Conservation (phyloP, 2,113 vertebrate species). For the Phyllostomus discolor region DNA sequence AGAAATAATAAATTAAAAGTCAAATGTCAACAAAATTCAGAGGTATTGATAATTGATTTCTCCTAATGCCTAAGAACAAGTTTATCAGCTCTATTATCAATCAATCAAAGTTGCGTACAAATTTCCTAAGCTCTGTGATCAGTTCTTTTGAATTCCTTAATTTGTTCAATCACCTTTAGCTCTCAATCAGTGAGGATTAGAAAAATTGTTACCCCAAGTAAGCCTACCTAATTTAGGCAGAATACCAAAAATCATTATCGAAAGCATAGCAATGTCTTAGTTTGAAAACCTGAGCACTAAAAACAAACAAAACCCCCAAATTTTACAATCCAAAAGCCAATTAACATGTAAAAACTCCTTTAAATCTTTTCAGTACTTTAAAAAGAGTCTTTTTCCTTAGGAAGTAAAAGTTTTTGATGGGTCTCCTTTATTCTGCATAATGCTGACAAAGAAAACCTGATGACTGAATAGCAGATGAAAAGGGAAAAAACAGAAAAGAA, state of each 20-base stretch:
- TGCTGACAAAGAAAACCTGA: slow-evolving; percentile 12
- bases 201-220: not conserved
- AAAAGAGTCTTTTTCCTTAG: not conserved
- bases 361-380: not conserved
- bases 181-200: not conserved
- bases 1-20: not conserved
- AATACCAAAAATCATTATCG: not conserved
- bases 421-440: not conserved
- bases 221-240: not conserved
- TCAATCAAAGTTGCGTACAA: not conserved
- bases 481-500: not conserved
- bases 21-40: not conserved
- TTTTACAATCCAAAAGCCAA: not conserved
- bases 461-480: not conserved
- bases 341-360: not conserved
- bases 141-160: not conserved
- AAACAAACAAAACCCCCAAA: not conserved
- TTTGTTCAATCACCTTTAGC: not conserved
- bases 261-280: not conserved
- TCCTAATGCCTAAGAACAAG: not conserved
- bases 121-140: not conserved
- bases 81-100: not conserved
- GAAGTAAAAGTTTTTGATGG: not conserved
- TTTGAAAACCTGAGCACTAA: not conserved
- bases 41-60: not conserved